Percentiles rank a stretch among this genome's conserved stretches.
Conservation (phyloP, 2,888 invertebrate species). For the Acronicta leporina region DNA sequence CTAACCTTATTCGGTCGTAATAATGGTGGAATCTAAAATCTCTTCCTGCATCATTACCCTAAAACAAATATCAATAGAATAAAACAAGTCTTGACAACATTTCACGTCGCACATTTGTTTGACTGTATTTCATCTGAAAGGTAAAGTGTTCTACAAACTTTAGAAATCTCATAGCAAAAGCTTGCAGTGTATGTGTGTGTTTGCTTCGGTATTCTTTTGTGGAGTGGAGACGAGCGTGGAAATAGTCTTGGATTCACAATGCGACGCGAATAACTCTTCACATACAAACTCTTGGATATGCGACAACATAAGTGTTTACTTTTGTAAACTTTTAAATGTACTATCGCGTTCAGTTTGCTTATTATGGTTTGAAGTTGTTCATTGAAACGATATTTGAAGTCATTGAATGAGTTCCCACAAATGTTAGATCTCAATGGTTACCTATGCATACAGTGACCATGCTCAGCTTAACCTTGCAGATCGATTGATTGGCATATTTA, state of each 20-base stretch:
- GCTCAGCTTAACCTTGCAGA: too few relatives aligned
- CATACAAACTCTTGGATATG: slow-evolving; percentile 41
- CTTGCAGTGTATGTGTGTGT: slow-evolving; percentile 47
- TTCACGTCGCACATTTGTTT: slow-evolving; percentile 31
- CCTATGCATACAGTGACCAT: too few relatives aligned
- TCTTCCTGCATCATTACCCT: not conserved
- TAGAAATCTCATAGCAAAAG: slow-evolving; percentile 52
- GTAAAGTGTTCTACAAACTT: slow-evolving; percentile 53
- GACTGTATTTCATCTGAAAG: slow-evolving; percentile 45
- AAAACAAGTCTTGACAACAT: slow-evolving; percentile 18
- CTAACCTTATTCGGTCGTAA: too few relatives aligned
- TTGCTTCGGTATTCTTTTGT: slow-evolving; percentile 55
- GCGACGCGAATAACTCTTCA: slow-evolving; percentile 55
- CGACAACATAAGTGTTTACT: slow-evolving; percentile 43
- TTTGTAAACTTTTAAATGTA: slow-evolving; percentile 33
- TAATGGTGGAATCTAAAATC: too few relatives aligned
- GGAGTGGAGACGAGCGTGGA: slow-evolving; percentile 50
- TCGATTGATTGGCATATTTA: too few relatives aligned
- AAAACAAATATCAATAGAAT: slow-evolving; percentile 23
- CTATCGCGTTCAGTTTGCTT: slow-evolving; percentile 4
- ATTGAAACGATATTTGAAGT: too few relatives aligned
- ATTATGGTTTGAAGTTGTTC: not conserved
- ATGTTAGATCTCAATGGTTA: too few relatives aligned
- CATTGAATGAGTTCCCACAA: too few relatives aligned
- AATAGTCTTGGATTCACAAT: slow-evolving; percentile 57